phyloP scores from a whole-genome alignment of 2,888 invertebrate species.

The Dioctria rufipes region DNA sequence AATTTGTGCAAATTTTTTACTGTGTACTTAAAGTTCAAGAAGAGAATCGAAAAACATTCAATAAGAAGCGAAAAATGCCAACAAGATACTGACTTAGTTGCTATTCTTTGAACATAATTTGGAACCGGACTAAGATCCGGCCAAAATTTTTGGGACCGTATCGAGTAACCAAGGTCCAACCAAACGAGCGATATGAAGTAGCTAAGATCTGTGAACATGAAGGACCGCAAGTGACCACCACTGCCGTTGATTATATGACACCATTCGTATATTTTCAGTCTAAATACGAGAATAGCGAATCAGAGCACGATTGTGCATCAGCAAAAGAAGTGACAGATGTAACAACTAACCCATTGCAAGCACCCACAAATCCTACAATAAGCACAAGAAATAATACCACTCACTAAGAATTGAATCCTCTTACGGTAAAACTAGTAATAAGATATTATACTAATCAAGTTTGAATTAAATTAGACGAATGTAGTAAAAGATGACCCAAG shows the following conservation, averaged over 20 bases:
- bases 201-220: background rate
- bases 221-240: background rate
- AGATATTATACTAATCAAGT: too few relatives aligned
- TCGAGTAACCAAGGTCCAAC: background rate
- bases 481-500: too few relatives aligned
- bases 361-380: too few relatives aligned
- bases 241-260: constrained; percentile 6
- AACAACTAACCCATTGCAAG: too few relatives aligned
- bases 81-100: constrained; percentile 26
- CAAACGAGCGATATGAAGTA: constrained; percentile 14
- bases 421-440: too few relatives aligned
- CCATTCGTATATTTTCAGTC: background rate
- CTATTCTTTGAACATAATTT: background rate
- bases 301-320: too few relatives aligned
- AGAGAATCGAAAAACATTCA: constrained; percentile 42
- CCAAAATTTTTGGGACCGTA: constrained; percentile 31
- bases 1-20: too few relatives aligned
- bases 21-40: constrained; percentile 20
- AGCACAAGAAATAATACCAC: too few relatives aligned
- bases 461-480: too few relatives aligned
- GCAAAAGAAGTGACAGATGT: too few relatives aligned
- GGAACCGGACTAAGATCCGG: background rate
- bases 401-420: too few relatives aligned
- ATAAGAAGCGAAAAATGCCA: constrained; percentile 33
- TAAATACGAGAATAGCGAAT: too few relatives aligned